These are phyloP conservation scores for Acronicta psi DNA, from an alignment of 2,888 invertebrate genomes.

Conservation along the genomic window DNA sequence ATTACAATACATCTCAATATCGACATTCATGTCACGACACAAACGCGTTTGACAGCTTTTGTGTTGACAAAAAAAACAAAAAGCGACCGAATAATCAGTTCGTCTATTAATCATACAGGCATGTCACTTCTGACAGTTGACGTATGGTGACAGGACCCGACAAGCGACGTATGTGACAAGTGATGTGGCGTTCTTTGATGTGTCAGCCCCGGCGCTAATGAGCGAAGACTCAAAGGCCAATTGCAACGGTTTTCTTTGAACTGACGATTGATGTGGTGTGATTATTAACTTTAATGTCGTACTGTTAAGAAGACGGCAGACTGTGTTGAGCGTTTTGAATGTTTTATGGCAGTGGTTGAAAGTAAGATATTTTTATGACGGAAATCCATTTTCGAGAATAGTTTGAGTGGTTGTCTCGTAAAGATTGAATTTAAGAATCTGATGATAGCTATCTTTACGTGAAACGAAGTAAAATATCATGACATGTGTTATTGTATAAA, in stretches of 20 bases:
- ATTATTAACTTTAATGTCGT: slow-evolving; percentile 64
- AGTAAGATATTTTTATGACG: slow-evolving; percentile 38
- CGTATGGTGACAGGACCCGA: slow-evolving; percentile 70
- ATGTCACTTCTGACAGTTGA: slow-evolving; percentile 68
- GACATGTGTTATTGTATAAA: slow-evolving; percentile 3
- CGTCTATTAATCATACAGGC: slow-evolving; percentile 77
- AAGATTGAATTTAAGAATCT: slow-evolving; percentile 9
- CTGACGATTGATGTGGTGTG: slow-evolving; percentile 62
- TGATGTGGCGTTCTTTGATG: slow-evolving; percentile 77
- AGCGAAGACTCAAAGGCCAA: slow-evolving; percentile 66
- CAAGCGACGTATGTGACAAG: slow-evolving; percentile 69
- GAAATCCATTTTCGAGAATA: slow-evolving; percentile 40
- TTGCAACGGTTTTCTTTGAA: slow-evolving; percentile 65
- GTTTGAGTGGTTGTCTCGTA: slow-evolving; percentile 9
- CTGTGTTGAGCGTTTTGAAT: slow-evolving; percentile 36
- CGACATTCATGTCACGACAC: slow-evolving; percentile 51
- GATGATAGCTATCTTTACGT: slow-evolving; percentile 24
- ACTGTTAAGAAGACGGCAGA: slow-evolving; percentile 51
- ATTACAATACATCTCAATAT: slow-evolving; percentile 47
- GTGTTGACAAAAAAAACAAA: slow-evolving; percentile 64
- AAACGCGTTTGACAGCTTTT: slow-evolving; percentile 70
- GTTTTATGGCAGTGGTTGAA: slow-evolving; percentile 37
- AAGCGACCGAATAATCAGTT: slow-evolving; percentile 70
- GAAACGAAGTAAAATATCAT: slow-evolving; percentile 11
- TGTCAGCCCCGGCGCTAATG: slow-evolving; percentile 77